Base-by-base conservation (phyloP, 2,797 vertebrate genomes). In the Mallotus villosus region DNA sequence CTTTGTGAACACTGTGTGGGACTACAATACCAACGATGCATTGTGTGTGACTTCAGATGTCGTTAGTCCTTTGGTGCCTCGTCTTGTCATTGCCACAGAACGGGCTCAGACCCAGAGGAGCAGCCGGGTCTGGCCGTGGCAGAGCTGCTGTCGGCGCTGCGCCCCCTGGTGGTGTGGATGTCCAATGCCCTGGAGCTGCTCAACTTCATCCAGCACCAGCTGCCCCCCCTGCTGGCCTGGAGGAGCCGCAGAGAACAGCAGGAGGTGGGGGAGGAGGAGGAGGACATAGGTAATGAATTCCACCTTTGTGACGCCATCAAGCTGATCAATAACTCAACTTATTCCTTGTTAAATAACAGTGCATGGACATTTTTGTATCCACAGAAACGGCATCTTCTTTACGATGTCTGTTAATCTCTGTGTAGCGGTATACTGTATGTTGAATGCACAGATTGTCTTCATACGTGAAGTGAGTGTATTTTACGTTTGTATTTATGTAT, bases 111-210 rank as follows among this genome's bases (percentile, higher is more conserved):
- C 34, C n/a, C 74, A 4, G 84, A 84, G 12, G 77, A 84, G 4
- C 62, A 65, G 24, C 64, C 66, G 17, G 67, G 63, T 7, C 73
- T 81, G 53, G 59, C 58, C 9, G 75, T 85, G n/a, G 68, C 76
- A 2, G 85, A 87, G 49, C 63, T 89, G 21, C 82, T 90, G n/a
- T 79, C 81, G 19, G 91, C 86, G 17, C 86, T 95, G 72, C 84
- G 83, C 75, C 91, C 93, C 17, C 86, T 94, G 68, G 86, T 92
- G 75, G 84, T 91, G 27, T 94, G 93, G 93, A 93, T 95, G 93
- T 87, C 93, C 71, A 95, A 94, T 84, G 87, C 90, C 63, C 81
- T 94, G 63, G 93, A 95, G 81, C 82, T 95, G 78, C 89, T 94
- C 68, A 90, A 95, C 70, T 93, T 94, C 70, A 82, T 94, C 74